Evolutionary conservation across 1,140 invertebrate genomes (phyloP), one percentile per base, ranked within the genome.

Genomic region (Parasteatoda tepidariorum): DNA sequence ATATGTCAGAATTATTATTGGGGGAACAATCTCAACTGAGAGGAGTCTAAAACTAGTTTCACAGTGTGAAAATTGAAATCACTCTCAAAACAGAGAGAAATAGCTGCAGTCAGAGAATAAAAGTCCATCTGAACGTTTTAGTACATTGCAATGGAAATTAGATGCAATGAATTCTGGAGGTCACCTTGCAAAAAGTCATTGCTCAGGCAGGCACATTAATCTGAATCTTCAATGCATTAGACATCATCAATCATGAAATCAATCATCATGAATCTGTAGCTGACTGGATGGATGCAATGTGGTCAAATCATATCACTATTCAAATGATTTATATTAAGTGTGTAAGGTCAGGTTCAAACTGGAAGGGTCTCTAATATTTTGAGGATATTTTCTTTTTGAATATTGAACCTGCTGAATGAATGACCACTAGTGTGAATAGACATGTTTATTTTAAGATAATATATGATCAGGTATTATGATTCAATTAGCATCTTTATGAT

Each of bases 361-460:
- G 4, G 70, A 55, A 7, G 31, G 13, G 41, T 22, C 2, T 73
- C 41, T 57, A n/a, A 73, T 59, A 15, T 73, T 57, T 73, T 57
- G 26, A 15, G 28, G 15, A 26, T 31, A 15, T 57, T 73, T 57
- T 73, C 57, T n/a, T 31, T n/a, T n/a, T n/a, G n/a, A n/a, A 30
- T 5, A 31, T 66, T 66, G 62, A 6, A 31, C n/a, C 11, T 9
- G 22, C 67, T 70, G 18, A 41, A 11, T 70, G 34, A 38, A 0
- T n/a, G 11, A 9, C 22, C 66, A 41, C 5, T 38, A 48, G 48
- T 22, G 48, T 41, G 34, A 70, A 70, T n/a, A 6, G 15, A 13
- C 5, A 70, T 13, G 33, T 70, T 70, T 70, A 48, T 41, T 70
- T 38, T 41, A 70, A 41, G 33, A 70, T 70, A 41, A 15, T 70